phyloP scores from a whole-genome alignment of 2,797 vertebrate genomes.

The Crax fasciolata region DNA sequence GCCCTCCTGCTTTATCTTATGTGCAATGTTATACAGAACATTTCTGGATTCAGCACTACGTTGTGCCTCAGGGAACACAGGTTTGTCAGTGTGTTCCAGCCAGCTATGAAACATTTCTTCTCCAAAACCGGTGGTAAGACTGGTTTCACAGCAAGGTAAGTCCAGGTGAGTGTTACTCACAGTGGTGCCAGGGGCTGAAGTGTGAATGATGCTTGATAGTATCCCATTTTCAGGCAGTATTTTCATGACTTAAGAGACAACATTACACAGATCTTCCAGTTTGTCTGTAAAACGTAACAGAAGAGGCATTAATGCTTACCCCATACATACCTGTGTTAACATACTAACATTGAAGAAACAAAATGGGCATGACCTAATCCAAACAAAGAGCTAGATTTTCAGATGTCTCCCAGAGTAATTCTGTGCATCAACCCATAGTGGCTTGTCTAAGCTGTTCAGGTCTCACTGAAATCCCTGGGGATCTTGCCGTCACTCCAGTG shows the following conservation, averaged over 20 bases:
- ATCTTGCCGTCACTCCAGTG: neutral
- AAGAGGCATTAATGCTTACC: neutral
- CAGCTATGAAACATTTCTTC: conserved; percentile 86
- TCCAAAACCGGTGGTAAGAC: conserved; percentile 82
- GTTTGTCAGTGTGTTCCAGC: conserved; percentile 88
- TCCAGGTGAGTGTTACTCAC: conserved; percentile 3
- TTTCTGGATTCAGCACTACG: conserved; percentile 79
- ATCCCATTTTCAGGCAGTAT: conserved; percentile 15
- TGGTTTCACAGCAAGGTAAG: conserved; percentile 83
- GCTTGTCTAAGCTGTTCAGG: neutral
- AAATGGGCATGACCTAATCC: neutral
- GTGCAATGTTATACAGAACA: conserved; percentile 85
- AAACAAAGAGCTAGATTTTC: neutral
- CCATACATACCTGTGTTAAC: neutral
- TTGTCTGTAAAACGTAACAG: neutral
- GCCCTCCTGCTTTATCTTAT: conserved; percentile 82
- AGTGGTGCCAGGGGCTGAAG: conserved; percentile 4
- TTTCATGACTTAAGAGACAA: neutral
- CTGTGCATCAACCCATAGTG: neutral
- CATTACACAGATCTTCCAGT: neutral
- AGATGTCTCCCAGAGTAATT: neutral
- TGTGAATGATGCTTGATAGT: neutral
- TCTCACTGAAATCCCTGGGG: neutral
- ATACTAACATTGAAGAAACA: neutral
- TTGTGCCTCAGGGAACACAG: conserved; percentile 84